These are phyloP conservation scores for Pemphredon lugubris DNA, from an alignment of 2,888 invertebrate species.

Conservation along the genomic window DNA sequence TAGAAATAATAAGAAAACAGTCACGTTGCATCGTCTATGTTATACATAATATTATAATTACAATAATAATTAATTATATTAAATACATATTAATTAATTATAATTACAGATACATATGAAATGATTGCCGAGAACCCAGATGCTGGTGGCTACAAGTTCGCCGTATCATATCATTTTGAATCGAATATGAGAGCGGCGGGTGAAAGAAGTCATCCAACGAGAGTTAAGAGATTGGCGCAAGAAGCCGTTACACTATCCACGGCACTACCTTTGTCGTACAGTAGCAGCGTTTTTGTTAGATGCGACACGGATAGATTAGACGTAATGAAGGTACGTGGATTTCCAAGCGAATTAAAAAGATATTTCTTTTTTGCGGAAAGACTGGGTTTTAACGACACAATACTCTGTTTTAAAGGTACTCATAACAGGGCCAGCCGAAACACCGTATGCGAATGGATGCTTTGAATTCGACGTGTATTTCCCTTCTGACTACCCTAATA, in stretches of 20 bases:
- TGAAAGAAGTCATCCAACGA: slow-evolving; percentile 91
- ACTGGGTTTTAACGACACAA: neutral
- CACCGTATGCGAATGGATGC: slow-evolving; percentile 95
- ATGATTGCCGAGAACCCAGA: slow-evolving; percentile 92
- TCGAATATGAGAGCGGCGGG: slow-evolving; percentile 93
- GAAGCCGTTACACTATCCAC: slow-evolving; percentile 97
- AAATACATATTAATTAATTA: too few relatives aligned
- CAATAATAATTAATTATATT: too few relatives aligned
- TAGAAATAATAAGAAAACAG: too few relatives aligned
- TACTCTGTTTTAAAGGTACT: slow-evolving; percentile 85
- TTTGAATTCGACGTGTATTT: slow-evolving; percentile 96
- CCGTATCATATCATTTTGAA: slow-evolving; percentile 94
- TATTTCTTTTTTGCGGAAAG: neutral
- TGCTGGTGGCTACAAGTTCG: slow-evolving; percentile 89
- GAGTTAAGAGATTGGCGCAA: slow-evolving; percentile 96
- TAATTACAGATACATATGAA: slow-evolving; percentile 90
- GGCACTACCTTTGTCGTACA: slow-evolving; percentile 94
- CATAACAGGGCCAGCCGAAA: slow-evolving; percentile 95
- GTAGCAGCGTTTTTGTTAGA: slow-evolving; percentile 96
- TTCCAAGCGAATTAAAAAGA: neutral
- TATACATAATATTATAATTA: too few relatives aligned
- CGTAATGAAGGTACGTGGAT: slow-evolving; percentile 95
- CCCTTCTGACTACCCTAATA: slow-evolving; percentile 91
- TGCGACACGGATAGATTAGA: slow-evolving; percentile 97
- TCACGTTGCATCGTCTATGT: too few relatives aligned